Evolutionary conservation across 1,140 invertebrate species (phyloP).

Genomic region (Drosophila persimilis): DNA sequence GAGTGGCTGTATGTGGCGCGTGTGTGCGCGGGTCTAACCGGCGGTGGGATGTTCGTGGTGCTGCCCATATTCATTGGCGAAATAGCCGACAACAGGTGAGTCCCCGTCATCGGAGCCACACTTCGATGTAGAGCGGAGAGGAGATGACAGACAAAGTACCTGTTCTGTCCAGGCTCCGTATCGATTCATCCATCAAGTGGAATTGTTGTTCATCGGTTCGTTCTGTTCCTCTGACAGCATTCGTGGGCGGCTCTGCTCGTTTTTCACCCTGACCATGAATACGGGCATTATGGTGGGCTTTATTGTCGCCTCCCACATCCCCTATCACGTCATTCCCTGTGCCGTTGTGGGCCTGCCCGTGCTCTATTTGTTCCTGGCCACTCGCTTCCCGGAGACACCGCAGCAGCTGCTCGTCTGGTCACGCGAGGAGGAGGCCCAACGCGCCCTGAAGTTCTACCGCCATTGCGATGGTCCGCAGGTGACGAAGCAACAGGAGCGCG

Average conservation of each 20-base stretch:
- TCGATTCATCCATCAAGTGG: too few relatives aligned
- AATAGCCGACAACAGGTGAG: slow-evolving; percentile 75
- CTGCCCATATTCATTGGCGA: slow-evolving; percentile 78
- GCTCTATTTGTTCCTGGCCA: slow-evolving; percentile 44
- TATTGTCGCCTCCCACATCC: slow-evolving; percentile 62
- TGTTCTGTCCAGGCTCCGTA: too few relatives aligned
- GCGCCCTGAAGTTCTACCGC: slow-evolving; percentile 64
- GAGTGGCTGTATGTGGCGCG: slow-evolving; percentile 80
- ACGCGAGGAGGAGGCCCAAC: slow-evolving; percentile 45
- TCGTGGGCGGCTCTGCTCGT: slow-evolving; percentile 70
- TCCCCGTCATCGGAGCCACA: too few relatives aligned
- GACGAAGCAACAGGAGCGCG: slow-evolving; percentile 46
- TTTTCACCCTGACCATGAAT: slow-evolving; percentile 64
- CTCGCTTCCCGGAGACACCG: slow-evolving; percentile 69
- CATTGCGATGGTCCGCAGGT: slow-evolving; percentile 33
- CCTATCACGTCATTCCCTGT: slow-evolving; percentile 68
- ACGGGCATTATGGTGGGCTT: slow-evolving; percentile 67
- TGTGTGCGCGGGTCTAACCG: slow-evolving; percentile 78
- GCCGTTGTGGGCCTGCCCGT: slow-evolving; percentile 59
- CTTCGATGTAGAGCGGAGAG: too few relatives aligned
- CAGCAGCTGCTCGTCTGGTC: slow-evolving; percentile 59
- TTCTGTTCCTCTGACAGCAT: slow-evolving; percentile 42
- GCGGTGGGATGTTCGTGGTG: slow-evolving; percentile 69
- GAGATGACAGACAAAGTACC: too few relatives aligned
- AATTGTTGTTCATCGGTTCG: neutral